Evolutionary conservation across 2,113 vertebrate species (phyloP), one percentile per base, ranked within the genome.

Genomic region (Gymnobelideus leadbeateri): DNA sequence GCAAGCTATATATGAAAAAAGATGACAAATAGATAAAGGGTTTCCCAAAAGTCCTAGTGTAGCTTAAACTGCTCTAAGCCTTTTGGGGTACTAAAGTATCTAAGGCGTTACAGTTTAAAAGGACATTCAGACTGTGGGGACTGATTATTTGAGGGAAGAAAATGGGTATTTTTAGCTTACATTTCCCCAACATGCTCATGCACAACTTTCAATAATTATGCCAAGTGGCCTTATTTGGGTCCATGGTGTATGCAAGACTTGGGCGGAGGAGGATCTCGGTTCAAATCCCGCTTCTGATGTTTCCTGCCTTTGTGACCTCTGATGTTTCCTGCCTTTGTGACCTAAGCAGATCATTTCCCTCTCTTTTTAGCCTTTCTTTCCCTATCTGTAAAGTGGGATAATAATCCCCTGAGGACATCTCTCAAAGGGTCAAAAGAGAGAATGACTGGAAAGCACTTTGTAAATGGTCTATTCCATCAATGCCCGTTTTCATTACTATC

Each of bases 281-380:
- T 43, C 7, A 68, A 89, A 93, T 49, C 51, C 94, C 0, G 0
- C 19, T 50, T 54, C 53, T 57, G 31, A 47, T 96, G 53, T 91
- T 96, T 93, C 47, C 49, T 94, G 89, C 84, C 54, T 94, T 19
- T n/a, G 3, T 77, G 57, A 26, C 46, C 43, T 31, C 53, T 57
- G 31, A 47, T 96, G 53, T 91, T 96, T 93, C 47, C 49, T 94
- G 89, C 84, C 54, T 94, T 19, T n/a, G 3, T 77, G 57, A 26
- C 46, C 43, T 31, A 14, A 93, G 9, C 28, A 96, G 93, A 84
- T 93, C 10, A 47, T 37, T 61, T 31, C 28, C 57, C 28, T 68
- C 3, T 68, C 31, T n/a, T 16, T 28, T 94, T 93, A 90, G 89
- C 28, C 24, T 96, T 97, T 90, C 50, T 93, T 84, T 94, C 95